Percentiles rank a stretch among this genome's conserved stretches.
These are phyloP conservation scores for Metopia argyrocephala DNA, from an alignment of 2,888 invertebrate genomes.

Conservation along the genomic window DNA sequence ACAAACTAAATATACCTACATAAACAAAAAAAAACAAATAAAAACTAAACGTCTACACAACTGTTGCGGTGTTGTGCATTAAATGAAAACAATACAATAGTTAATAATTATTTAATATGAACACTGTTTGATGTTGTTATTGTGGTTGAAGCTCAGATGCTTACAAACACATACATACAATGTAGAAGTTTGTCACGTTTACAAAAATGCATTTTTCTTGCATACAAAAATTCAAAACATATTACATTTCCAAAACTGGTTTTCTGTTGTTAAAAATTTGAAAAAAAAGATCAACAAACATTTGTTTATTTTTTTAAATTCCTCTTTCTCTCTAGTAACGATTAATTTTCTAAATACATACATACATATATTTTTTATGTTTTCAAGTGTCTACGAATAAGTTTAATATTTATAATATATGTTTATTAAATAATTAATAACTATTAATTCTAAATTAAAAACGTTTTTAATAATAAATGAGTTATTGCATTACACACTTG, in stretches of 20 bases:
- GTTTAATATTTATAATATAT: not conserved
- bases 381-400: not conserved
- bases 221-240: not conserved
- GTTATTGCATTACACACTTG: constrained; percentile 53
- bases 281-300: not conserved
- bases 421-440: not conserved
- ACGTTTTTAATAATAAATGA: constrained; percentile 25
- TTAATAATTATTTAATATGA: constrained; percentile 36
- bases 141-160: constrained; percentile 8
- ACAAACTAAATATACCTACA: too few species aligned
- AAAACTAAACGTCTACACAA: constrained; percentile 46
- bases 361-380: not conserved
- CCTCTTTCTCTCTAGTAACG: too few species aligned
- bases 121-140: constrained; percentile 21
- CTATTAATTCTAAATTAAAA: not conserved
- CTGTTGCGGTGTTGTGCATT: constrained; percentile 46
- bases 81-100: not conserved
- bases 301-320: not conserved
- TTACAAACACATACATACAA: too few species aligned
- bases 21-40: not conserved
- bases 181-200: too few species aligned
- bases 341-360: not conserved
- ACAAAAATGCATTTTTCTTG: not conserved
- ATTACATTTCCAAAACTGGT: not conserved
- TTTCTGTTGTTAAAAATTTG: not conserved